Evolutionary conservation across 2,888 invertebrate genomes (phyloP).

Genomic region (Harpagoxenus sublaevis): DNA sequence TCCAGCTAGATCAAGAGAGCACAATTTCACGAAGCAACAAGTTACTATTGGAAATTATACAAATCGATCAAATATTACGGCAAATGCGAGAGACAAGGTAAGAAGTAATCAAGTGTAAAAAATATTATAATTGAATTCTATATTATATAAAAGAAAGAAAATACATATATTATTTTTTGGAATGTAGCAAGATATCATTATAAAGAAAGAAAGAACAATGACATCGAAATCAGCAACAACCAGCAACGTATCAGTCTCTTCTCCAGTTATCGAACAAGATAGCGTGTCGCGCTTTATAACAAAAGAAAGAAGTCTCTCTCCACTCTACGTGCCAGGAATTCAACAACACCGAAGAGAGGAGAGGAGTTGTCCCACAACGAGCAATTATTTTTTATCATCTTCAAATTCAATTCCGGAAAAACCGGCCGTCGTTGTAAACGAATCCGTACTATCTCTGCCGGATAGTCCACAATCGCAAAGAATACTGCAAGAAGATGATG

Average conservation of each 20-base stretch:
- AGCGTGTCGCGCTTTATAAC: constrained; percentile 66
- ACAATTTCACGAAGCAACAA: constrained; percentile 61
- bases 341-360: constrained; percentile 60
- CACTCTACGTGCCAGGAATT: constrained; percentile 67
- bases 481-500: constrained; percentile 79
- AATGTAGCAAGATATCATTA: constrained; percentile 15
- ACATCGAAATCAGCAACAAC: constrained; percentile 30
- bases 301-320: constrained; percentile 77
- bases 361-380: neutral
- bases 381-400: constrained; percentile 27
- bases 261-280: constrained; percentile 73
- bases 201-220: constrained; percentile 46
- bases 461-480: constrained; percentile 52
- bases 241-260: constrained; percentile 59
- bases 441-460: constrained; percentile 42
- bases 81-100: constrained; percentile 52
- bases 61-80: constrained; percentile 40
- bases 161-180: constrained; percentile 1
- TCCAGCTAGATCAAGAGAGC: constrained; percentile 76
- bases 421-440: constrained; percentile 56
- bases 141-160: neutral
- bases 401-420: constrained; percentile 56
- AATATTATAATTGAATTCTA: neutral
- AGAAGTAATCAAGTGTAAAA: neutral
- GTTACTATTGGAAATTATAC: constrained; percentile 51